A percentile compares a stretch with the other conserved stretches of the same genome.
phyloP scores from a whole-genome alignment of 53 echinoderm and acorn worm species.

The Luidia sarsii region DNA sequence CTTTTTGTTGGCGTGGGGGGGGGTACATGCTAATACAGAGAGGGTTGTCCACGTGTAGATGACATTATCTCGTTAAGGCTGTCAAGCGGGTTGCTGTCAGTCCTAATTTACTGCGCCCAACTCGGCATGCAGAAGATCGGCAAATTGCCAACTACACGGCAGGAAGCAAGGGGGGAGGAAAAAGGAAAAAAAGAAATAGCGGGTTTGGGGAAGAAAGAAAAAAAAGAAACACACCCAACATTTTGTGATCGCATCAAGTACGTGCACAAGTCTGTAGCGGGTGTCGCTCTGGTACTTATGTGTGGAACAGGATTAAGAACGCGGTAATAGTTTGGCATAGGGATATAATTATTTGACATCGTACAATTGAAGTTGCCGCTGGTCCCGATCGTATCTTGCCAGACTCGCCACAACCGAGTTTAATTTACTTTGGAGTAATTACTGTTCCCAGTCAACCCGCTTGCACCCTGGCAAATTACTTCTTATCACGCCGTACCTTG shows the following conservation, averaged over 20 bases:
- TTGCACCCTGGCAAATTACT: constrained; percentile 46
- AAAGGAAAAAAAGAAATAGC: too few relatives aligned
- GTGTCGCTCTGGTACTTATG: too few relatives aligned
- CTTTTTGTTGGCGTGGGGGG: too few relatives aligned
- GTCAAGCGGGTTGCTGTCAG: constrained; percentile 9
- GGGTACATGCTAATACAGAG: background rate
- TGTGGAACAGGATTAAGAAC: constrained; percentile 31
- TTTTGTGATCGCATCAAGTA: background rate
- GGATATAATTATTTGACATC: constrained; percentile 51
- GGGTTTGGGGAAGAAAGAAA: too few relatives aligned
- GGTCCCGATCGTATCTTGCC: constrained; percentile 43
- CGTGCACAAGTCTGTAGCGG: too few relatives aligned
- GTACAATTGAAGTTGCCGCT: constrained; percentile 37
- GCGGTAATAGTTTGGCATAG: constrained; percentile 28
- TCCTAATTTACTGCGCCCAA: background rate
- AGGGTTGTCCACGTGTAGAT: background rate
- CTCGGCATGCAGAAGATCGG: too few relatives aligned
- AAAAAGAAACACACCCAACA: background rate
- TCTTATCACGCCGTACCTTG: constrained; percentile 29
- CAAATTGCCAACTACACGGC: background rate
- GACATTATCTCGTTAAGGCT: background rate
- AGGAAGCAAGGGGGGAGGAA: background rate
- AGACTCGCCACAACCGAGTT: constrained; percentile 38
- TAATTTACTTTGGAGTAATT: constrained; percentile 58
- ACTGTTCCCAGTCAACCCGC: constrained; percentile 46